phyloP scores from a whole-genome alignment of 2,113 vertebrate genomes.

The Mesembrinibis cayennensis region DNA sequence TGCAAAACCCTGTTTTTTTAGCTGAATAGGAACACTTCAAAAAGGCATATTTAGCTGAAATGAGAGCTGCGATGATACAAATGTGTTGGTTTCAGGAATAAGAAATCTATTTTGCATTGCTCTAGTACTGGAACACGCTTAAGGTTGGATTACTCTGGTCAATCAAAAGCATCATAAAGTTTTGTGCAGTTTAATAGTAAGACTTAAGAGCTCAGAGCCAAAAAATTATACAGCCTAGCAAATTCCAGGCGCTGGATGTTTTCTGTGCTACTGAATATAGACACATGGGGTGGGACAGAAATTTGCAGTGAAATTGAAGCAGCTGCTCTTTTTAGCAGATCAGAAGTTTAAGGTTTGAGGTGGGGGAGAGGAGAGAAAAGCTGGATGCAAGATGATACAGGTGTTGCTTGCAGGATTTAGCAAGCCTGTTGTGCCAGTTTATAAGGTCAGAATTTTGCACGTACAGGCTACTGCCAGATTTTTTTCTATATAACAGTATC shows the following conservation, averaged over 20 bases:
- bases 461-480: neutral
- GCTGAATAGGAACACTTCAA: neutral
- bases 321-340: neutral
- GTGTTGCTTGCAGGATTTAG: neutral
- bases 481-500: neutral
- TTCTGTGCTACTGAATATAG: neutral
- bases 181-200: neutral
- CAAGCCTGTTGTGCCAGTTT: neutral
- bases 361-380: neutral
- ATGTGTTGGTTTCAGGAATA: neutral
- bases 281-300: neutral
- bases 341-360: neutral
- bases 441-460: neutral
- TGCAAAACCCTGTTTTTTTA: neutral
- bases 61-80: neutral
- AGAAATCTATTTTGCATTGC: neutral
- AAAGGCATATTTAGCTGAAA: neutral
- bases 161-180: neutral
- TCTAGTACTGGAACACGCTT: neutral
- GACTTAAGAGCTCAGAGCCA: neutral
- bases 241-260: neutral
- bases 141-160: neutral
- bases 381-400: neutral
- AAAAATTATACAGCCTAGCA: neutral
- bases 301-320: neutral